Evolutionary conservation across 2,797 vertebrate genomes (phyloP), one percentile per base, ranked within the genome.

Genomic region (Anguilla marmorata): DNA sequence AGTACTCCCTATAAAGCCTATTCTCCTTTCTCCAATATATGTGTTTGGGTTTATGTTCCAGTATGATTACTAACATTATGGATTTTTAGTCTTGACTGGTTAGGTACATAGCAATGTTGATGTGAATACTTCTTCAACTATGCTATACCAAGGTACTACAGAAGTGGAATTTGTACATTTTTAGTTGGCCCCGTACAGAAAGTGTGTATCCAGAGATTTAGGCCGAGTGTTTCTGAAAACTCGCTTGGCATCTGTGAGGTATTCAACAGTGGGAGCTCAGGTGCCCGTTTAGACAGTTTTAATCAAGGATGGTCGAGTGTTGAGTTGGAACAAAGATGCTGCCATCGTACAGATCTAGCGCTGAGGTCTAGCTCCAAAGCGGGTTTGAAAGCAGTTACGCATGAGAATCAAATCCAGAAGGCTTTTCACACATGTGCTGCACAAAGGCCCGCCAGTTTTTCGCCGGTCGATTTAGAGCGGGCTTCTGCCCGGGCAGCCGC

Each of bases 391-490:
- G 60, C 60, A 66, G 6, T 14, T 16, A 14, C 37, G 72, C 5
- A 12, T 16, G 30, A 37, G 33, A 19, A 4, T 0, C 30, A 41
- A 76, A 37, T 76, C 72, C 72, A 33, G 72, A 76, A 14, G 72
- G 72, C 11, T 76, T 3, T 11, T 76, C 12, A 3, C 30, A 76
- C 72, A 41, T 14, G 7, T 19, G 72, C 33, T 19, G 30, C 12
- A 33, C 69, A 74, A 9, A 27, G 24, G 69, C 21, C 30, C 12
- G 74, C 74, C 37, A 19, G 33, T 3, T 37, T 3, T 37, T 33
- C 12, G 11, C 82, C 87, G 91, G 91, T 58, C 88, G 90, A 85
- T 91, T 90, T 92, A 94, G 93, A 92, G 93, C 14, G 93, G 93
- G 87, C 90, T 90, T 86, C 84, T 91, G 91, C 92, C 93, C 92